Base-by-base conservation (phyloP, 2,113 vertebrate species). In the Sorex araneus region DNA sequence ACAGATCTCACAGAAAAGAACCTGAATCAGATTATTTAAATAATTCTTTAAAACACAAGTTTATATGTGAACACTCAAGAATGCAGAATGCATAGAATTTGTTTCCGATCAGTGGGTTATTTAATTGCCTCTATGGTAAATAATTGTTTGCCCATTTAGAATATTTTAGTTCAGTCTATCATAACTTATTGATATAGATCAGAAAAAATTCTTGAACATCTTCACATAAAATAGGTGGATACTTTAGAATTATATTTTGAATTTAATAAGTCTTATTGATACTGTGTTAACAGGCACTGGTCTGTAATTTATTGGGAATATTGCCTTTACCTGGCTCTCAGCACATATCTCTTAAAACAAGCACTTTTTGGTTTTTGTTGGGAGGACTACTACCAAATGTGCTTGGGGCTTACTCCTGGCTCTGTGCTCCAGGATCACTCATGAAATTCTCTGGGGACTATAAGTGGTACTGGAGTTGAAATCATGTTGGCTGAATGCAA, bases 101-200 rank as follows among this genome's bases (percentile, higher is more conserved):
- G 32, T 47, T 80, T 30, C 36, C 64, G 13, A n/a, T 43, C 18
- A 77, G 36, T 23, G 74, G 30, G 30, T 76, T 80, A 80, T 75
- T 76, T 69, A 84, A 64, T 57, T 57, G 13, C 30, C 8, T 77
- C 4, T 6, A 60, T 74, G 25, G 1, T 81, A 8, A 91, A 63
- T 27, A 80, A 75, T 93, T 86, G 63, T 3, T 47, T 84, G 21
- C 45, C 13, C 40, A 91, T 70, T 18, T 19, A 34, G 4, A 75
- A 18, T 81, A 10, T 45, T 90, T 94, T 47, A 70, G 67, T 92
- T 92, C 45, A 2, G 92, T 76, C 57, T 28, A 40, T 66, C 2
- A 45, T 74, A 0, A 2, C 28, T 67, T 76, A 60, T 6, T 77
- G 50, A 64, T 69, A 78, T 23, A 76, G 34, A 45, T 3, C 25